Evolutionary conservation across 2,113 vertebrate species (phyloP).

Genomic region (Hydrochoerus hydrochaeris): DNA sequence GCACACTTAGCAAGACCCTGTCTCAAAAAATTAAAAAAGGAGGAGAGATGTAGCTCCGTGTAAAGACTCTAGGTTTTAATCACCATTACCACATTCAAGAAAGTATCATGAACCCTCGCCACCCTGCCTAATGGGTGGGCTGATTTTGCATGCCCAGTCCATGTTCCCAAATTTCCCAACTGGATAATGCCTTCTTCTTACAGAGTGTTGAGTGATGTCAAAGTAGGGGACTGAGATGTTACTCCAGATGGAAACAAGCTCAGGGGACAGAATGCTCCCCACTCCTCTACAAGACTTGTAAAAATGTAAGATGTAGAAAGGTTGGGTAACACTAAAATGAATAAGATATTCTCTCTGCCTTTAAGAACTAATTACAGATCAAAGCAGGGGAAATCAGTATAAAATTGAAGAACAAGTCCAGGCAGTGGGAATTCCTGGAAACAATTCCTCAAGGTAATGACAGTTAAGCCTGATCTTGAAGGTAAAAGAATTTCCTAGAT

Average conservation of each 20-base stretch:
- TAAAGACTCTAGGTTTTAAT: background rate
- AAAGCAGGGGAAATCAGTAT: background rate
- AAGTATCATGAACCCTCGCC: background rate
- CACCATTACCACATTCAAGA: background rate
- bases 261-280: background rate
- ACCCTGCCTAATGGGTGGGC: background rate
- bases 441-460: background rate
- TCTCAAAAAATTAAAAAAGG: background rate
- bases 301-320: background rate
- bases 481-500: background rate
- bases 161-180: background rate
- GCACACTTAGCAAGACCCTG: background rate
- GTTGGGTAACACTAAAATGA: background rate
- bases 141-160: too few relatives aligned
- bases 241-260: background rate
- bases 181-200: background rate
- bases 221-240: background rate
- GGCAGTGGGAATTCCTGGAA: background rate
- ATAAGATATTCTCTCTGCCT: background rate
- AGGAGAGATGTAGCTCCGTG: background rate
- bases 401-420: constrained; percentile 24
- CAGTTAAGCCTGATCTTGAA: constrained; percentile 6
- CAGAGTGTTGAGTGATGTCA: background rate
- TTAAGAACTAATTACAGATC: constrained; percentile 37
- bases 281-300: background rate